These are phyloP conservation scores for Trachops cirrhosus DNA, from an alignment of 2,797 vertebrate species.

Conservation along the genomic window DNA sequence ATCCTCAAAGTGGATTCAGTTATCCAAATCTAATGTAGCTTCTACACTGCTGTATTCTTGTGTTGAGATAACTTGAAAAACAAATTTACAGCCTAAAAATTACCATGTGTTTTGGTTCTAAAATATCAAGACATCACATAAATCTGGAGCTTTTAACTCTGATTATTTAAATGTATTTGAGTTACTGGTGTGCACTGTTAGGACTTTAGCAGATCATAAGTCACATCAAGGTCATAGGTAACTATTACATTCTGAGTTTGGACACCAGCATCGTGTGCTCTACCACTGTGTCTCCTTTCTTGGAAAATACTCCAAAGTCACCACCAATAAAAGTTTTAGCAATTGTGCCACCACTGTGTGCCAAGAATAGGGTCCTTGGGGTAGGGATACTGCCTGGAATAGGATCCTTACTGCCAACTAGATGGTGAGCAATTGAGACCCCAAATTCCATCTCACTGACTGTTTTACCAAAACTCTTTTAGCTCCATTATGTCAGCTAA, in stretches of 20 bases:
- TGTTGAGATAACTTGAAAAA: not conserved
- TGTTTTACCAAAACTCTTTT: not conserved
- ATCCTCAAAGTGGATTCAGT: not conserved
- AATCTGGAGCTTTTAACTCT: not conserved
- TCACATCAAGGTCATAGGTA: constrained; percentile 31
- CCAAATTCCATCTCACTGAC: not conserved
- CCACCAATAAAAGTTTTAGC: not conserved
- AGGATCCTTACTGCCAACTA: not conserved
- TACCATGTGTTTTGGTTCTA: constrained; percentile 15
- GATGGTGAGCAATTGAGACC: not conserved
- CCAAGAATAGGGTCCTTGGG: not conserved
- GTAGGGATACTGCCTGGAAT: not conserved
- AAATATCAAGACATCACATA: constrained; percentile 25
- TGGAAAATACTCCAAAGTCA: not conserved
- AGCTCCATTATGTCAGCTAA: not conserved
- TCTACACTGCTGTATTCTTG: not conserved
- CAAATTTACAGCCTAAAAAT: constrained; percentile 14
- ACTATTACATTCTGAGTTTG: not conserved
- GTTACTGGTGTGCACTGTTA: constrained; percentile 36
- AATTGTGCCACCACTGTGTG: not conserved
- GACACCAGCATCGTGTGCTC: not conserved
- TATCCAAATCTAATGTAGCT: not conserved
- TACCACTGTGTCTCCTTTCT: not conserved
- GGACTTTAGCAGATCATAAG: constrained; percentile 38
- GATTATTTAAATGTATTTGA: constrained; percentile 56